Percentiles rank a stretch among this genome's conserved stretches.
Conservation (phyloP, 2,888 invertebrate species). For the Phanerotoma sp. region DNA sequence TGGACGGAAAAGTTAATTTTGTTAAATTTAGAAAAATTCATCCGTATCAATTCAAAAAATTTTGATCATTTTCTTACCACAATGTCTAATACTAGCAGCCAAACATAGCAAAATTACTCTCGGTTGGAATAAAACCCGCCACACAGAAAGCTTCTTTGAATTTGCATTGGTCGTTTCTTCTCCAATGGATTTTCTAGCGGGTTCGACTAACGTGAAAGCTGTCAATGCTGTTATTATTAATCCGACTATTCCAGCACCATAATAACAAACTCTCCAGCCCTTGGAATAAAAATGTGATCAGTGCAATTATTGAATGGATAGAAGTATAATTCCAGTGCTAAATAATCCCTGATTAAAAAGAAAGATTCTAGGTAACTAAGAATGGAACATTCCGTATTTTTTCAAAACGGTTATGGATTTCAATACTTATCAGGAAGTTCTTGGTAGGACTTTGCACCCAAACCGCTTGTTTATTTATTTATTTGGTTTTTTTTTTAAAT, state of each 20-base stretch:
- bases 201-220: constrained; percentile 75
- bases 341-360: no score
- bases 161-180: constrained; percentile 60
- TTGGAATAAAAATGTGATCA: no score
- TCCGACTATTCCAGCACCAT: constrained; percentile 76
- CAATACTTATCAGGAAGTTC: no score
- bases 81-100: constrained; percentile 87
- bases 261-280: constrained; percentile 85
- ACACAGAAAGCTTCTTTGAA: constrained; percentile 65
- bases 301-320: no score
- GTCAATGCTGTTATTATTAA: constrained; percentile 71
- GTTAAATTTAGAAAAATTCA: background rate
- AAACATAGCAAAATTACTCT: constrained; percentile 77
- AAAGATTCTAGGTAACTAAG: no score
- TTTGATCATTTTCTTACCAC: constrained; percentile 71
- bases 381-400: no score
- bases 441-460: no score
- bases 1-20: constrained; percentile 44
- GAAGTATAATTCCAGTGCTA: no score
- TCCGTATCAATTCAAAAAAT: no score
- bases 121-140: constrained; percentile 77
- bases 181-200: constrained; percentile 73
- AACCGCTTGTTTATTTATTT: no score
- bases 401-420: no score
- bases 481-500: no score